Conservation (phyloP, 2,888 invertebrate genomes). For the Aquatica leii region DNA sequence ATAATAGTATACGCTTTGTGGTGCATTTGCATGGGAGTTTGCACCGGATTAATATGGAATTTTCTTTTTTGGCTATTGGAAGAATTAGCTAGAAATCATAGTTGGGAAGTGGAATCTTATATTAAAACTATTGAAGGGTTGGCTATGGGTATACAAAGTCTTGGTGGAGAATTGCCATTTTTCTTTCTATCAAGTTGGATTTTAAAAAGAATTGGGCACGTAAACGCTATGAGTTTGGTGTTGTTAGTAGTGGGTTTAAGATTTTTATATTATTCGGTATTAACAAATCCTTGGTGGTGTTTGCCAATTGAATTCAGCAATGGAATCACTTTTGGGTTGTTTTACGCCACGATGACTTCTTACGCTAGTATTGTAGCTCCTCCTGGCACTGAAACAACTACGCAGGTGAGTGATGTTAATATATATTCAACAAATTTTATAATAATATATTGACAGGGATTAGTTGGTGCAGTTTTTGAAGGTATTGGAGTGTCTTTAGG, state of each 20-base stretch:
- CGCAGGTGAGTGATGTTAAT: slow-evolving; percentile 67
- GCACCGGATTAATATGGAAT: slow-evolving; percentile 87
- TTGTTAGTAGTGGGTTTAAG: slow-evolving; percentile 81
- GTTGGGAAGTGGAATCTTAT: slow-evolving; percentile 56
- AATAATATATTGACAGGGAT: slow-evolving; percentile 71
- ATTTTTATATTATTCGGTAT: slow-evolving; percentile 81
- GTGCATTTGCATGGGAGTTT: slow-evolving; percentile 83
- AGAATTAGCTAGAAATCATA: slow-evolving; percentile 67
- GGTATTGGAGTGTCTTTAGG: slow-evolving; percentile 85
- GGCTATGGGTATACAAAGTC: slow-evolving; percentile 62
- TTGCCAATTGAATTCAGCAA: slow-evolving; percentile 87
- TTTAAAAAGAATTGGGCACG: slow-evolving; percentile 80
- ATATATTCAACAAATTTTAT: too few species aligned
- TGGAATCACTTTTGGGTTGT: slow-evolving; percentile 88
- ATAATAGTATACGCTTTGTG: slow-evolving; percentile 80
- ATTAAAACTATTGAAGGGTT: slow-evolving; percentile 63
- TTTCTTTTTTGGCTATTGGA: slow-evolving; percentile 88
- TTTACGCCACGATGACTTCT: slow-evolving; percentile 88
- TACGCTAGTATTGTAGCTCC: slow-evolving; percentile 87
- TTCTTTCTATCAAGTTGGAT: slow-evolving; percentile 84
- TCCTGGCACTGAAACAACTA: slow-evolving; percentile 84
- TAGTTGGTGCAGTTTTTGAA: slow-evolving; percentile 88
- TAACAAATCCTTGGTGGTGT: slow-evolving; percentile 84
- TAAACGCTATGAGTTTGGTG: slow-evolving; percentile 84
- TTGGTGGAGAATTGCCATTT: slow-evolving; percentile 86